Base-by-base conservation (phyloP, 2,888 invertebrate genomes). In the Drosophila nigritarsus region DNA sequence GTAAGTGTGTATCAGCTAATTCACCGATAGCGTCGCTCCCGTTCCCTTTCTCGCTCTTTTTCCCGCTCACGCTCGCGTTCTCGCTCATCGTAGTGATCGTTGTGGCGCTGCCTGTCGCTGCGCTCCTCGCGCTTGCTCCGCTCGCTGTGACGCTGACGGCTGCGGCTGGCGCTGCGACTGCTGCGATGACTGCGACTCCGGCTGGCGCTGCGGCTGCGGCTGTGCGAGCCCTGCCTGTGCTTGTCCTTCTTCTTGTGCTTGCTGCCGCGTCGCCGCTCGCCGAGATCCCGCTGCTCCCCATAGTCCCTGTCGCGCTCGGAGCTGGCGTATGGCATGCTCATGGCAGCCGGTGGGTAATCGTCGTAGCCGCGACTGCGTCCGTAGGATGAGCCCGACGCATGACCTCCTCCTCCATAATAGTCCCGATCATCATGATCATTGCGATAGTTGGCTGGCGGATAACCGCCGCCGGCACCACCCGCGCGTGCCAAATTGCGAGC, bases 201-300 rank as follows among this genome's bases (percentile, higher is more conserved):
- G 56, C 91, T 89, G 29, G 71, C 78, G 42, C 86, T 87, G 51
- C 91, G 83, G 40, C 92, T 92, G 27, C 91, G 91, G 63, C 92
- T 92, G 55, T 88, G 90, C 56, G 90, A 92, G 66, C 80, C 83
- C 51, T 91, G 91, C 62, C 90, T 89, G 56, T 93, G 92, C 68
- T 92, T 93, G 66, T 92, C 92, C 72, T 92, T 92, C 59, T 91
- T 92, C 74, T 92, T 92, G 61, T 92, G 91, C 65, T 92, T 92
- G 74, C 92, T 91, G 60, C 89, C 85, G 62, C 90, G 89, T 0
- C 89, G 87, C 0, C 80, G 72, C 18, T 75, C 72, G n/a, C 65
- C 60, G 6, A 69, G 53, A 29, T 38, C 69, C 55, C 58, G 9
- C 29, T 49, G 56, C 13, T 80, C 61, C 4, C 66, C 80, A 24